Percentiles rank a stretch among this genome's conserved stretches.
These are phyloP conservation scores for Tychaedon coryphoeus DNA, from an alignment of 2,113 vertebrate genomes.

Conservation along the genomic window DNA sequence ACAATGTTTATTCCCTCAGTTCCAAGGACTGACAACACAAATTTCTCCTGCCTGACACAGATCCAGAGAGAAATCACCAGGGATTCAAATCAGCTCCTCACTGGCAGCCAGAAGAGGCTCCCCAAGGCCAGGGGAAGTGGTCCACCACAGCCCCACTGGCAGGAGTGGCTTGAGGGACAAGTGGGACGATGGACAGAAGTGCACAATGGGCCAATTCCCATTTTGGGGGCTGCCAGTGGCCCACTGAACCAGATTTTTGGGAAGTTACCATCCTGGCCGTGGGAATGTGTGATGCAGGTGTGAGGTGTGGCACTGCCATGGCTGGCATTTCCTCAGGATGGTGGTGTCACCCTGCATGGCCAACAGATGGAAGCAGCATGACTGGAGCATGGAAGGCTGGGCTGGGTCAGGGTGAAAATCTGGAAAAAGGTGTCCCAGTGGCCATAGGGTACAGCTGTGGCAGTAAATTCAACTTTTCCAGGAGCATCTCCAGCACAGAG, in stretches of 20 bases:
- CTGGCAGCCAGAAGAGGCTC: not conserved
- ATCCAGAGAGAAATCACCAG: not conserved
- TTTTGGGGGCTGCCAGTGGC: not conserved
- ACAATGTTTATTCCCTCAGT: not conserved
- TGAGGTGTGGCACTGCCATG: not conserved
- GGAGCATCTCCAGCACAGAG: not conserved
- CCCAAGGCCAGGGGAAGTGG: not conserved
- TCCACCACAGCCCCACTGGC: not conserved
- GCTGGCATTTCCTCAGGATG: conserved; percentile 22
- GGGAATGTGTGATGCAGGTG: not conserved
- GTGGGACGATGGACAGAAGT: not conserved
- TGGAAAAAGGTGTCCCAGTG: not conserved
- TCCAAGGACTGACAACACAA: not conserved
- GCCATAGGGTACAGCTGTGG: not conserved
- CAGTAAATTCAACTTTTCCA: not conserved
- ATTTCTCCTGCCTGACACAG: not conserved
- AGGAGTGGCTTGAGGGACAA: not conserved
- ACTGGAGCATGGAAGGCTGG: not conserved
- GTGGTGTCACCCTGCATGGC: not conserved
- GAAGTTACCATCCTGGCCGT: not conserved
- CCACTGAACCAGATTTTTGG: not conserved
- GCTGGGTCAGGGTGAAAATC: not conserved
- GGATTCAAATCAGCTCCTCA: not conserved
- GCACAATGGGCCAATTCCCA: fast-evolving
- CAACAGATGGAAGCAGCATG: not conserved